These are phyloP conservation scores for Mormyrus proboscirostris DNA, from an alignment of 2,797 vertebrate species.

Conservation along the genomic window DNA sequence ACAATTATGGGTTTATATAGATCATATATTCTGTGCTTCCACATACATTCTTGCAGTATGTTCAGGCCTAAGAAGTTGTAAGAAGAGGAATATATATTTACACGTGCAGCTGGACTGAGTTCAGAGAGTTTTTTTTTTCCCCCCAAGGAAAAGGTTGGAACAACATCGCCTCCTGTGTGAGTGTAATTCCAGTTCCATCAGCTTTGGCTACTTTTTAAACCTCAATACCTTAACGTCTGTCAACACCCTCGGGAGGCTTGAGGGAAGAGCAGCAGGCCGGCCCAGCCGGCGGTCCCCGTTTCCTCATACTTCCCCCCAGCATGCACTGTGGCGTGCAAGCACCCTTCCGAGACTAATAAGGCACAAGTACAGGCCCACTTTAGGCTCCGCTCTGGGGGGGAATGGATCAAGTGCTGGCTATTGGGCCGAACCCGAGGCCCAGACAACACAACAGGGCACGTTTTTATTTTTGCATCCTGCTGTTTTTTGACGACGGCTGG, in stretches of 20 bases:
- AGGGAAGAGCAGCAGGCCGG: not conserved
- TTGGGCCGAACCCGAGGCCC: not conserved
- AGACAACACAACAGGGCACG: not conserved
- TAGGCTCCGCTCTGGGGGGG: not conserved
- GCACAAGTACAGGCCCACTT: not conserved
- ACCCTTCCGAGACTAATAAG: constrained; percentile 3
- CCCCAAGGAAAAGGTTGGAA: not conserved
- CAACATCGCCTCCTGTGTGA: not conserved
- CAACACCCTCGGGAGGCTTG: not conserved
- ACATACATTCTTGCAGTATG: not conserved
- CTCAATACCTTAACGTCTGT: not conserved
- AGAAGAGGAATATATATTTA: not conserved
- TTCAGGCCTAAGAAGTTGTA: not conserved
- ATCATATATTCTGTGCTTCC: not conserved
- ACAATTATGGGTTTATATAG: not conserved
- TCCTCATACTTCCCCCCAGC: not conserved
- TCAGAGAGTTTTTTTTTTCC: not conserved
- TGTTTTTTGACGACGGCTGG: not conserved
- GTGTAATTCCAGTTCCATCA: not conserved
- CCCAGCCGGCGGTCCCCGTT: not conserved
- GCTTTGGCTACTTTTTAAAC: not conserved
- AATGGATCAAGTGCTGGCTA: not conserved
- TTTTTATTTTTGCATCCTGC: not conserved
- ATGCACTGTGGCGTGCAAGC: not conserved
- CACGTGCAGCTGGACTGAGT: not conserved